Conservation (phyloP, 2,113 vertebrate species). For the Amphilophus citrinellus region DNA sequence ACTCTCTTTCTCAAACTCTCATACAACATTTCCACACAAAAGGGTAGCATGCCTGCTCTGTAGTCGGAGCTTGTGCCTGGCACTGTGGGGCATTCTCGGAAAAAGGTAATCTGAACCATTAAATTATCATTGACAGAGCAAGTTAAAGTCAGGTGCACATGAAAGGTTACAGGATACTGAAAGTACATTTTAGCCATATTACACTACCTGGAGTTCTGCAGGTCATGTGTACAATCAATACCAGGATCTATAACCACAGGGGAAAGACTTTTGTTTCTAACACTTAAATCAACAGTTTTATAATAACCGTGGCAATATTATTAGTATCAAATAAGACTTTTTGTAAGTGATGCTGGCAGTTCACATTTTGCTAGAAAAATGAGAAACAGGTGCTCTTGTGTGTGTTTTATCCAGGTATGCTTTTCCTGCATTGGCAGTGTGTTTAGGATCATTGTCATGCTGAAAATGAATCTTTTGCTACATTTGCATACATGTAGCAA, state of each 20-base stretch:
- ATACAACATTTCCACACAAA: conserved; percentile 24
- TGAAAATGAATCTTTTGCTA: not conserved
- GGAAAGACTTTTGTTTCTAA: conserved; percentile 15
- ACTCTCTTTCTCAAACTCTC: not conserved
- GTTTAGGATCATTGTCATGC: not conserved
- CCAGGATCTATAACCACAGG: conserved; percentile 4
- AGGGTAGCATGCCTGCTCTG: not conserved
- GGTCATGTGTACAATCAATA: conserved; percentile 50
- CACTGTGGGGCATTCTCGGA: conserved; percentile 43
- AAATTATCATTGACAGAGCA: conserved; percentile 64
- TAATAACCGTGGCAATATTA: not conserved
- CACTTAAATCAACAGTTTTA: conserved; percentile 13
- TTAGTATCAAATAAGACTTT: not conserved
- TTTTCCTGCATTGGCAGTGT: not conserved
- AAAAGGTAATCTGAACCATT: conserved; percentile 68
- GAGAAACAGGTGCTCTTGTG: not conserved
- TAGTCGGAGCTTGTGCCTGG: conserved; percentile 3
- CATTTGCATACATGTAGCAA: not conserved
- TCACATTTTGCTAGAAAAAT: not conserved
- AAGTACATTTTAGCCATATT: conserved; percentile 39
- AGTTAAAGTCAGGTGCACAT: conserved; percentile 35
- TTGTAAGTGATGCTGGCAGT: not conserved
- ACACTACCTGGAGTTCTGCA: conserved; percentile 16
- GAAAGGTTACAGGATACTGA: conserved; percentile 65
- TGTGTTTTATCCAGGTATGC: not conserved